Percentiles rank a stretch among this genome's conserved stretches.
Evolutionary conservation across 2,888 invertebrate genomes (phyloP).

Genomic region (Sesia bembeciformis): DNA sequence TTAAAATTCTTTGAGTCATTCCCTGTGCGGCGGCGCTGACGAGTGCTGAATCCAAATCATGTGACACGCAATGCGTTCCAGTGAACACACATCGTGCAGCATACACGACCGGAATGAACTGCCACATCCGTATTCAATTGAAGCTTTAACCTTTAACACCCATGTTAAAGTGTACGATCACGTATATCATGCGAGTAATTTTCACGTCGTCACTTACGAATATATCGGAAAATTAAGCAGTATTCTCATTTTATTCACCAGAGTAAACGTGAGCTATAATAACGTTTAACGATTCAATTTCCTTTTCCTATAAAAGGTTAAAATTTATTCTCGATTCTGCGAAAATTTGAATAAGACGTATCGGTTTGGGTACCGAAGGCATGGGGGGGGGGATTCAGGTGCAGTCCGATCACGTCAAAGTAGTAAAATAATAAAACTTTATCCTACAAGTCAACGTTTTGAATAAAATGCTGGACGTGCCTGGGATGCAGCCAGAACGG

Average conservation of each 20-base stretch:
- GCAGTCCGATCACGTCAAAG: constrained; percentile 62
- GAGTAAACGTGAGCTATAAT: constrained; percentile 11
- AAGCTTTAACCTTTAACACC: background rate
- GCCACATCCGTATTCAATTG: too few species aligned
- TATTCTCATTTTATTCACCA: constrained; percentile 10
- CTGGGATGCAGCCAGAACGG: constrained; percentile 65
- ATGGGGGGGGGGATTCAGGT: constrained; percentile 23
- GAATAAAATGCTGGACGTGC: constrained; percentile 72
- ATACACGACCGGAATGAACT: too few species aligned
- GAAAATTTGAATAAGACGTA: constrained; percentile 9
- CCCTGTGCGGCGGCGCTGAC: constrained; percentile 13
- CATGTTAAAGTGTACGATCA: constrained; percentile 1
- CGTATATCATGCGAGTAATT: constrained; percentile 16
- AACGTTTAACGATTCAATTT: constrained; percentile 20
- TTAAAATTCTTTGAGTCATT: constrained; percentile 27
- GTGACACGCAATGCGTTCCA: constrained; percentile 18
- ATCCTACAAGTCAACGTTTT: constrained; percentile 69
- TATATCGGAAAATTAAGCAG: constrained; percentile 15
- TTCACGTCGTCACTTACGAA: constrained; percentile 13
- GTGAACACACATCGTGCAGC: background rate
- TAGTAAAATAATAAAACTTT: constrained; percentile 73
- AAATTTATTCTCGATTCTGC: constrained; percentile 11
- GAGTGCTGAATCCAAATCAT: constrained; percentile 20
- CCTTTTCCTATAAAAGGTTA: constrained; percentile 12
- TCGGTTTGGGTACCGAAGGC: background rate